Evolutionary conservation across 2,113 vertebrate genomes (phyloP).

Genomic region (Cinclus mexicanus): DNA sequence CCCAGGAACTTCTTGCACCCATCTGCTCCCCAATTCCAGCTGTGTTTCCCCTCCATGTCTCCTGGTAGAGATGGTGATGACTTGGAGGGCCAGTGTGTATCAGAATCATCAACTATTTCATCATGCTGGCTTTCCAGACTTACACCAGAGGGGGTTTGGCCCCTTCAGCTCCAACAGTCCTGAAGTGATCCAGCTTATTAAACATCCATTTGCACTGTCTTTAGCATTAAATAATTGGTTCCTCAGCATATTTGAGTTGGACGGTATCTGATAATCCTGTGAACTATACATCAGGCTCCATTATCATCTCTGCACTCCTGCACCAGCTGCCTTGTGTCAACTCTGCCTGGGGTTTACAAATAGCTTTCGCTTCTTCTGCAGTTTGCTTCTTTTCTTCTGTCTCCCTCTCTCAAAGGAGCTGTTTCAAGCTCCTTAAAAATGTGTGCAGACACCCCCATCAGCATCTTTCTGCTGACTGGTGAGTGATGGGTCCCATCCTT

Average conservation of each 20-base stretch:
- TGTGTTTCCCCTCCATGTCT: accelerated
- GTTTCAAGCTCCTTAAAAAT: not conserved
- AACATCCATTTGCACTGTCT: not conserved
- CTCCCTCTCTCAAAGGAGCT: not conserved
- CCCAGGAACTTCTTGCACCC: not conserved
- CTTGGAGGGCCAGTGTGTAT: accelerated
- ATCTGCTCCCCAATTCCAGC: not conserved
- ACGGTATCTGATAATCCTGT: not conserved
- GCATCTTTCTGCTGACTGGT: not conserved
- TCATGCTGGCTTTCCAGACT: not conserved
- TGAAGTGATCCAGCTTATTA: not conserved
- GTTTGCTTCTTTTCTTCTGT: not conserved
- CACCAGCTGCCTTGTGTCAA: not conserved
- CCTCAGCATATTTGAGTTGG: constrained; percentile 32
- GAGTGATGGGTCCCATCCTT: not conserved
- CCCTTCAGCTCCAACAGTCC: not conserved
- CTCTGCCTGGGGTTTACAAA: constrained; percentile 29
- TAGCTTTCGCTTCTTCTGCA: not conserved
- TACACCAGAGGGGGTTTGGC: not conserved
- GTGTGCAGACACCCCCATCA: not conserved
- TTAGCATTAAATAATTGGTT: constrained; percentile 41
- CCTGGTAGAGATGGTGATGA: not conserved
- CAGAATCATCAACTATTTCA: accelerated
- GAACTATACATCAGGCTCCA: constrained; percentile 4
- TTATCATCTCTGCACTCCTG: not conserved